Base-by-base conservation (phyloP, 2,888 invertebrate genomes). In the Spilarctia lutea region DNA sequence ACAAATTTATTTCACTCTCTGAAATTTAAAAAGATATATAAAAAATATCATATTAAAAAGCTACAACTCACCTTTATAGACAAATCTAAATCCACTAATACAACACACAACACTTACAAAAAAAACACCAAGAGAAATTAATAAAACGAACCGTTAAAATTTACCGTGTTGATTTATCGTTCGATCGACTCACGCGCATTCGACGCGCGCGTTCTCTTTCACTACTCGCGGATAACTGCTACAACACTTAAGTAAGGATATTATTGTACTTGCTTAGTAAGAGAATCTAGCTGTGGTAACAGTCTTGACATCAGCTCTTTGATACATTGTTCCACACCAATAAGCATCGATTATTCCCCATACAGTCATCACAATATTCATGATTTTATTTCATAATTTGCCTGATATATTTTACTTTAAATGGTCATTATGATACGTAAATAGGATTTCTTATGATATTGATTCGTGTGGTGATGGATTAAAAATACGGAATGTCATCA, bases 221-320 rank as follows among this genome's bases (percentile, higher is more conserved):
- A 72, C 77, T 39, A 76, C 81, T 73, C 76, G 75, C 71, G 76
- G 74, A 56, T 35, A 74, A 83, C 83, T 84, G 79, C 48, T 42
- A 8, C 60, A 65, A 6, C 13, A 30, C 68, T 35, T 69, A 24
- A n/a, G 33, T 24, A n/a, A 2, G 27, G 16, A 16, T 65, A 8
- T n/a, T 35, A 45, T 39, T 65, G 39, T 42, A 52, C 30, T 48
- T 69, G 35, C 33, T 30, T 20, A 63, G 39, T 42, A 24, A 71
- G 16, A 11, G 27, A n/a, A 20, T 48, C 27, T 45, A 8, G 30
- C 45, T 33, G 33, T 33, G 56, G 42, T 13, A 33, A 30, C 10
- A 27, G 42, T 6, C 42, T 63, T 20, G 42, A 10, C 70, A 63
- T 70, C 70, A 63, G 35, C 69, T 69, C 27, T 69, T 69, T 7